These are phyloP conservation scores for Eremophila alpestris DNA, from an alignment of 2,797 vertebrate genomes.

Conservation along the genomic window DNA sequence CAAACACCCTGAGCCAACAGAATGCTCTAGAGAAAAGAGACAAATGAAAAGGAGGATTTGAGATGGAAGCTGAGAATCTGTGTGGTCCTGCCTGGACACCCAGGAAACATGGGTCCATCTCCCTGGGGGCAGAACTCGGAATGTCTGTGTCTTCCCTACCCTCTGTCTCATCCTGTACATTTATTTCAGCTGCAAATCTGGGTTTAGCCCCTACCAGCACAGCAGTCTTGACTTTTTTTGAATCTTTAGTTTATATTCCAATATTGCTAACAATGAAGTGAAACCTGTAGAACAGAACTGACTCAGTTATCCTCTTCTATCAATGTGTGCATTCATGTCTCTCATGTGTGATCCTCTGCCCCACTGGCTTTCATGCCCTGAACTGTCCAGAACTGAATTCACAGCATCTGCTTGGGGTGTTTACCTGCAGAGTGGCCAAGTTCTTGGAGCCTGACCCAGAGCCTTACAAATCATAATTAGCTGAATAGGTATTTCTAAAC, in stretches of 20 bases:
- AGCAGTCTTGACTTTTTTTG: background rate
- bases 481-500: background rate
- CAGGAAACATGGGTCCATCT: background rate
- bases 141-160: background rate
- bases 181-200: background rate
- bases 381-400: background rate
- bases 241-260: background rate
- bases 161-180: background rate
- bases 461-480: background rate
- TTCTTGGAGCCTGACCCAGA: background rate
- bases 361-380: background rate
- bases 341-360: background rate
- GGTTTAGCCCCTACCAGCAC: background rate
- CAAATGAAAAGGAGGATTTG: background rate
- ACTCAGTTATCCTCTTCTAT: background rate
- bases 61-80: background rate
- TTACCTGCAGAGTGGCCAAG: background rate
- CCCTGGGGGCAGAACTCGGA: background rate
- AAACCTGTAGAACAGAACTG: background rate
- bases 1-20: background rate
- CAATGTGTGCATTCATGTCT: background rate
- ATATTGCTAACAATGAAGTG: background rate
- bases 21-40: background rate
- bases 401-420: background rate
- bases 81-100: background rate